phyloP scores from a whole-genome alignment of 2,113 vertebrate genomes.

The Otolemur garnettii region DNA sequence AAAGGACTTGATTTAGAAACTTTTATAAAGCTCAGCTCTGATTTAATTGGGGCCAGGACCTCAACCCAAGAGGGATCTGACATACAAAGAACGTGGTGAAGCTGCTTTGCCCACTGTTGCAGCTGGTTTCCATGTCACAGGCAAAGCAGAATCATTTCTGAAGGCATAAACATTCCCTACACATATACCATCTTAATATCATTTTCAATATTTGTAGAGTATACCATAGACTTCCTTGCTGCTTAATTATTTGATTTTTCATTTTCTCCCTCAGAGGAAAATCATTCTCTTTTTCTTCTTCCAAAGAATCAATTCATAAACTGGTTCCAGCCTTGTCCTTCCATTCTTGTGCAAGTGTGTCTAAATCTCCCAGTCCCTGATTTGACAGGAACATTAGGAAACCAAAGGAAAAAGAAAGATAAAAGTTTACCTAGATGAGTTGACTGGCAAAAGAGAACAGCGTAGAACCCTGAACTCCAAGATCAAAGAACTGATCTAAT shows the following conservation, averaged over 20 bases:
- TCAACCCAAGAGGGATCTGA: not conserved
- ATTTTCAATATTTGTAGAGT: not conserved
- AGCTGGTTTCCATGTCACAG: not conserved
- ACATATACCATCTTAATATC: not conserved
- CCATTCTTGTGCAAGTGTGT: not conserved
- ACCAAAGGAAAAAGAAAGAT: not conserved
- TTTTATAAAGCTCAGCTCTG: constrained; percentile 7
- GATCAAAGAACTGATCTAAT: not conserved
- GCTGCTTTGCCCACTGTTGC: not conserved
- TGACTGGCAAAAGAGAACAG: not conserved
- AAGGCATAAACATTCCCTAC: not conserved
- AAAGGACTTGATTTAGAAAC: constrained; percentile 56
- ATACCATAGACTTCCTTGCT: not conserved
- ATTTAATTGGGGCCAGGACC: constrained; percentile 24
- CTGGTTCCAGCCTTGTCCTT: not conserved
- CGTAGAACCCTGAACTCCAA: too few relatives aligned
- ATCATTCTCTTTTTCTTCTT: not conserved
- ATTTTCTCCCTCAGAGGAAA: not conserved
- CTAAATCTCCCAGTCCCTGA: not conserved
- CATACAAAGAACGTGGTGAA: not conserved
- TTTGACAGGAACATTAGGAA: not conserved
- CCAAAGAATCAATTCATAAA: not conserved
- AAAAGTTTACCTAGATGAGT: not conserved
- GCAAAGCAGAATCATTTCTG: not conserved
- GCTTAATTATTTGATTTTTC: constrained; percentile 15